Conservation (phyloP, 2,113 vertebrate genomes). For the Oryzias javanicus region DNA sequence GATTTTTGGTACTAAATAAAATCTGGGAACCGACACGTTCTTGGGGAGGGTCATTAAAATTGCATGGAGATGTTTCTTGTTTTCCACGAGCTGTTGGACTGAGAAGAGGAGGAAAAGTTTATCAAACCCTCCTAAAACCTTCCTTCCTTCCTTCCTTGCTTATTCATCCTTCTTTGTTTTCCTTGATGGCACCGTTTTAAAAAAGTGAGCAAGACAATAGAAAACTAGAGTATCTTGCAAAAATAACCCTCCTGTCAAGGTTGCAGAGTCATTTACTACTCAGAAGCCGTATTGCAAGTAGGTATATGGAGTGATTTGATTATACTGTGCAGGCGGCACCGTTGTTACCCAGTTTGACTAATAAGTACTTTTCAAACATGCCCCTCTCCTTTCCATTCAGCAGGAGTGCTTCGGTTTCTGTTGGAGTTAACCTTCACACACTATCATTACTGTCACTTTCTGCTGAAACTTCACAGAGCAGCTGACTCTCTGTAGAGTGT, state of each 20-base stretch:
- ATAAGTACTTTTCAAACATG: constrained; percentile 79
- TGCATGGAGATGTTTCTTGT: constrained; percentile 53
- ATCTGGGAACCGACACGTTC: constrained; percentile 38
- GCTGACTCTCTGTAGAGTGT: constrained; percentile 32
- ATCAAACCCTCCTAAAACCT: constrained; percentile 81
- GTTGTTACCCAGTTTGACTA: constrained; percentile 86
- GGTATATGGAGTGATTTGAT: constrained; percentile 81
- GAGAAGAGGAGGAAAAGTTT: constrained; percentile 52
- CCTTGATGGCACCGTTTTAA: constrained; percentile 82
- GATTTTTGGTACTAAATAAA: constrained; percentile 49
- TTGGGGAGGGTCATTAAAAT: constrained; percentile 63
- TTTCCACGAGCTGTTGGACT: constrained; percentile 60
- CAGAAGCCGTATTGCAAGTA: constrained; percentile 58
- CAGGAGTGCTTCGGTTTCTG: constrained; percentile 57
- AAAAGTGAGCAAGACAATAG: constrained; percentile 86
- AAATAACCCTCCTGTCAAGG: constrained; percentile 69
- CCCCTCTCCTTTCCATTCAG: constrained; percentile 63
- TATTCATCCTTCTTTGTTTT: constrained; percentile 53
- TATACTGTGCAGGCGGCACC: constrained; percentile 80
- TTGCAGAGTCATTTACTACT: constrained; percentile 28
- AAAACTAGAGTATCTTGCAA: constrained; percentile 78
- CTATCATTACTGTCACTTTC: constrained; percentile 75
- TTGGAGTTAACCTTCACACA: constrained; percentile 72
- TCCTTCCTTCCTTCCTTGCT: constrained; percentile 38
- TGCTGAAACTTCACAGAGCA: constrained; percentile 63